Evolutionary conservation across 2,888 invertebrate genomes (phyloP), one percentile per base, ranked within the genome.

Genomic region (Pherbina coryleti): DNA sequence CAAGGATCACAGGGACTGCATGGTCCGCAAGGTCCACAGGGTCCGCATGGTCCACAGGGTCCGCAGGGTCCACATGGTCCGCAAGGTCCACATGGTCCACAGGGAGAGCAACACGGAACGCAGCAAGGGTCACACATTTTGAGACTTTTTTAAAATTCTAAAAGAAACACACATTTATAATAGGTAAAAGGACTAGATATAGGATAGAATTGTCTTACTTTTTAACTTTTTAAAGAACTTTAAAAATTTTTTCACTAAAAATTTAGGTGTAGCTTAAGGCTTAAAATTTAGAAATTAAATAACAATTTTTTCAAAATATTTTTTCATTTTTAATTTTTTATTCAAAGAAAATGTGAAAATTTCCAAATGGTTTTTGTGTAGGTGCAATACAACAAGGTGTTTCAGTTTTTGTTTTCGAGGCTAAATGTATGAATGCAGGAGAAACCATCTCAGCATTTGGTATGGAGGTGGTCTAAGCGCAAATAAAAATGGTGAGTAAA

Each of bases 1-100:
- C 88, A 88, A 22, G 88, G 88, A 81, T 86, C 88, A 78, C 87
- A 87, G 64, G 87, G 87, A 77, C 84, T 82, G 80, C 84, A 85
- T 7, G 85, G 84, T 7, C 82, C 82, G 64, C 81, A 82, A 80
- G 82, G 79, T 14, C 82, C 82, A 76, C 82, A 84, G 19, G 85
- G 82, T 11, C 80, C 82, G 69, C 82, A 83, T 14, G 83, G 83
- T 51, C 82, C 81, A 62, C 83, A 85, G 22, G 78, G 79, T 44
- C 79, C 80, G 28, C 80, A 82, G 4, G 85, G 84, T 11, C 82
- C 82, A 60, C 81, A 81, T 0, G 87, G 85, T 5, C 81, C 81
- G 55, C 83, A 82, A 0, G 82, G 82, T 19, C 81, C 83, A 78
- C 81, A 82, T 8, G 83, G 82, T 34, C 82, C 80, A 60, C 83